phyloP scores from a whole-genome alignment of 2,797 vertebrate genomes.

The Salarias fasciatus region DNA sequence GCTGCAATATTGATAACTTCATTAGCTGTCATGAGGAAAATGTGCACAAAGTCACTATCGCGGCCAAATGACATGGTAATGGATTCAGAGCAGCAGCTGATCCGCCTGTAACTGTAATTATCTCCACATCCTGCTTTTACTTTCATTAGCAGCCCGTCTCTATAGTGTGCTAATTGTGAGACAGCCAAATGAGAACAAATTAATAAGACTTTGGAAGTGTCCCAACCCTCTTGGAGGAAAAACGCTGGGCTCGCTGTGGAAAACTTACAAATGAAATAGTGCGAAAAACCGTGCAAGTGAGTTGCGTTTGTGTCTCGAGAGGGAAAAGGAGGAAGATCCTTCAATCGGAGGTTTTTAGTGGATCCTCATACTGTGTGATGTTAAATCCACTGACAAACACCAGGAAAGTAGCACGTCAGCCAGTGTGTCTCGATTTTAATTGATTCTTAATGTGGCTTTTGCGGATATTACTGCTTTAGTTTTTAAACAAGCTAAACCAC shows the following conservation, averaged over 20 bases:
- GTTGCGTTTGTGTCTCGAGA: not conserved
- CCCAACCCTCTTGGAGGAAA: constrained; percentile 43
- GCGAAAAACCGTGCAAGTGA: constrained; percentile 9
- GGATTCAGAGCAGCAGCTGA: constrained; percentile 71
- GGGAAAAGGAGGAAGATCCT: constrained; percentile 7
- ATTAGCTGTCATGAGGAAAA: constrained; percentile 53
- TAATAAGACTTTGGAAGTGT: constrained; percentile 62
- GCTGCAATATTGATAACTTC: constrained; percentile 48
- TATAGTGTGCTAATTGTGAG: constrained; percentile 45
- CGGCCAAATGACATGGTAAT: constrained; percentile 71
- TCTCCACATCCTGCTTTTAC: constrained; percentile 73
- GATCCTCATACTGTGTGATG: not conserved
- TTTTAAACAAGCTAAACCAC: constrained; percentile 8
- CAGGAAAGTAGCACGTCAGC: not conserved
- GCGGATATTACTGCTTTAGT: constrained; percentile 4
- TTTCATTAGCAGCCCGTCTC: constrained; percentile 71
- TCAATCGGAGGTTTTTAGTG: constrained; percentile 19
- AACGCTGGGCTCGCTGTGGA: constrained; percentile 32
- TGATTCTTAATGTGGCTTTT: not conserved
- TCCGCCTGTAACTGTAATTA: constrained; percentile 72
- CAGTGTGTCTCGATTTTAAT: constrained; percentile 1
- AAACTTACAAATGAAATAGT: constrained; percentile 16
- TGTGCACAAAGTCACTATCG: constrained; percentile 50
- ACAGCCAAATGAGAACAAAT: constrained; percentile 66
- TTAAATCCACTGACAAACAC: not conserved